A percentile compares a stretch with the other conserved stretches of the same genome.
phyloP scores from a whole-genome alignment of 2,113 vertebrate genomes.

The Struthio camelus region DNA sequence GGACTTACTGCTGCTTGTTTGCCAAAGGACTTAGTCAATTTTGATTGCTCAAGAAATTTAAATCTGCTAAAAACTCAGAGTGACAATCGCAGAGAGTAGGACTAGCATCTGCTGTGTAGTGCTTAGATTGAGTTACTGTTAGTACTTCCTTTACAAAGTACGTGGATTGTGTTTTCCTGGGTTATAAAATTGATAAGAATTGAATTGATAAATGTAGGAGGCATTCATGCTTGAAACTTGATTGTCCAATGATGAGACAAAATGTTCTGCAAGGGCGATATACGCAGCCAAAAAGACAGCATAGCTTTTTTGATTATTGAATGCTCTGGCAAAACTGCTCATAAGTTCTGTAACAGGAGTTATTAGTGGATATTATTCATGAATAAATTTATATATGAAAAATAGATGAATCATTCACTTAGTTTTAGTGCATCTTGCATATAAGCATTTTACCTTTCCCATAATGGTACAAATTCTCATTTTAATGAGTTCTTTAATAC shows the following conservation, averaged over 20 bases:
- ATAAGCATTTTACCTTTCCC: background rate
- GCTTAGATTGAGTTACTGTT: background rate
- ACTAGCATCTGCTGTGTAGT: background rate
- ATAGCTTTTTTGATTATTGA: background rate
- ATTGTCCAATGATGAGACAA: background rate
- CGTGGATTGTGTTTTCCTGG: background rate
- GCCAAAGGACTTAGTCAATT: background rate
- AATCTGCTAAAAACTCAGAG: background rate
- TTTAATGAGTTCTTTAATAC: conserved; percentile 34
- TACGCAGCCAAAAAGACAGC: background rate
- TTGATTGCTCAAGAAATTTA: background rate
- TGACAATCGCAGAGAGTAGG: background rate
- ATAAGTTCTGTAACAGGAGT: background rate
- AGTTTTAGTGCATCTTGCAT: conserved; percentile 10
- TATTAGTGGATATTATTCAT: conserved; percentile 19
- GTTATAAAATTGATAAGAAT: background rate
- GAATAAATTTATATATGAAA: conserved; percentile 48
- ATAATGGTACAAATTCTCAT: background rate
- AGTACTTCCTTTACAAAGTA: background rate
- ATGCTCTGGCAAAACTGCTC: background rate
- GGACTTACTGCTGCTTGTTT: background rate
- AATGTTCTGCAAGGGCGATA: background rate
- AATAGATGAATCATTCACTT: conserved; percentile 49
- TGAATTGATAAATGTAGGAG: background rate
- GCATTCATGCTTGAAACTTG: background rate